phyloP scores from a whole-genome alignment of 1,140 invertebrate species.

The Papilio polytes region DNA sequence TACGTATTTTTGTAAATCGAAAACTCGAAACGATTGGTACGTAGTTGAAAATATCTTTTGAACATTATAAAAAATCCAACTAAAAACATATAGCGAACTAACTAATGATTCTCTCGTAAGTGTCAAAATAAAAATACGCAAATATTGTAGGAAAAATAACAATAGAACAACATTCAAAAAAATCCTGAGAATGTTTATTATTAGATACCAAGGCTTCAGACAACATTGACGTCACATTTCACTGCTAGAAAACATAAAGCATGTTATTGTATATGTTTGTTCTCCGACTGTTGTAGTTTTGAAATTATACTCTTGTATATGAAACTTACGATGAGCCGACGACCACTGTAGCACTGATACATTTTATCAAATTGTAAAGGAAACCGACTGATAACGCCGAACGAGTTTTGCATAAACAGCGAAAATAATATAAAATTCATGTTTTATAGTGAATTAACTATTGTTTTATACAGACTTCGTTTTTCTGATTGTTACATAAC shows the following conservation, averaged over 20 bases:
- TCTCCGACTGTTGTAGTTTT: not conserved
- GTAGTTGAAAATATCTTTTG: not conserved
- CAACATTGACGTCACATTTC: not conserved
- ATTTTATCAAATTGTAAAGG: slow-evolving; percentile 13
- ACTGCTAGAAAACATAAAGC: not conserved
- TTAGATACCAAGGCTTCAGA: not conserved
- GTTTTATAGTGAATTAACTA: not conserved
- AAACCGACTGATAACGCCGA: not conserved
- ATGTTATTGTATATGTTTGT: not conserved
- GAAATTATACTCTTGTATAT: not conserved
- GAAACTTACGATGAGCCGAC: not conserved
- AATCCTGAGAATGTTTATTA: not conserved
- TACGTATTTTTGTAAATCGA: not conserved
- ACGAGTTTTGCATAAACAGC: not conserved
- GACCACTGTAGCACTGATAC: not conserved
- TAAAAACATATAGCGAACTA: not conserved
- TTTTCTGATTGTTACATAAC: too few relatives aligned
- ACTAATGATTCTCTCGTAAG: not conserved
- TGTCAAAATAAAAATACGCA: not conserved
- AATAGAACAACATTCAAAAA: not conserved
- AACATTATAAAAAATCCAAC: not conserved
- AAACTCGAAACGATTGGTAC: not conserved
- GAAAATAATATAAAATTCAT: not conserved
- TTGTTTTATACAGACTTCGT: too few relatives aligned
- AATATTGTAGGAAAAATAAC: not conserved